Evolutionary conservation across 2,797 vertebrate genomes (phyloP).

Genomic region (Podarcis siculus): DNA sequence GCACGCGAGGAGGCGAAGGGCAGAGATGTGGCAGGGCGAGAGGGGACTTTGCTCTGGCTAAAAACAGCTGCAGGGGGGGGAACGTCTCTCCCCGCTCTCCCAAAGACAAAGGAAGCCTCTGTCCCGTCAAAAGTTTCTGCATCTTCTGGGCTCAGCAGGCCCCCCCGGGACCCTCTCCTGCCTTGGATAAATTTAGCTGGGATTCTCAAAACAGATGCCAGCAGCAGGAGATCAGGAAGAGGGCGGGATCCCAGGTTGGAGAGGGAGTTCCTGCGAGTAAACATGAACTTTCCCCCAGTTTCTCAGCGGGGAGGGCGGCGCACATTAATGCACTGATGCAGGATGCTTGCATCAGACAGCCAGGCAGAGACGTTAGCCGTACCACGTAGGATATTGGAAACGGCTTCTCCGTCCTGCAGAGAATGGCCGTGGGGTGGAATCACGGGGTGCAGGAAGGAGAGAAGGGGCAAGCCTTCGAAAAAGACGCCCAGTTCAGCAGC

Average conservation of each 20-base stretch:
- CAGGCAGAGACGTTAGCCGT: neutral
- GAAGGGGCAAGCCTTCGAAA: too few species aligned
- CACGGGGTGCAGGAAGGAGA: neutral
- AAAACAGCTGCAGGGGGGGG: fast-evolving
- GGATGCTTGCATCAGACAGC: neutral
- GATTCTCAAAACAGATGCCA: slow-evolving; percentile 53
- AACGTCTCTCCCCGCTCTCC: neutral
- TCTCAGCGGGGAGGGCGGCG: neutral
- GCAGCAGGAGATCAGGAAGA: neutral
- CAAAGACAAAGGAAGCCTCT: slow-evolving; percentile 59
- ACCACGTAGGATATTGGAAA: too few species aligned
- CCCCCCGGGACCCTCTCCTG: too few species aligned
- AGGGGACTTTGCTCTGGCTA: neutral
- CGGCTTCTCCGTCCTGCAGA: neutral
- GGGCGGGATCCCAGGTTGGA: neutral
- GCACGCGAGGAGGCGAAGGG: too few species aligned
- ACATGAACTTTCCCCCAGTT: slow-evolving; percentile 83
- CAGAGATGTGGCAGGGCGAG: slow-evolving; percentile 6
- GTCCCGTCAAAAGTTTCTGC: slow-evolving; percentile 20
- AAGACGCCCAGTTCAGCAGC: too few species aligned
- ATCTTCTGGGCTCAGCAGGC: neutral
- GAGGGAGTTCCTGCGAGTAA: slow-evolving; percentile 48
- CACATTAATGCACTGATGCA: neutral
- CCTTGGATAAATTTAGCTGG: neutral
- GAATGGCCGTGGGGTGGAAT: neutral